Percentiles rank a stretch among this genome's conserved stretches.
Evolutionary conservation across 2,888 invertebrate species (phyloP).

Genomic region (Diarsia mendica): DNA sequence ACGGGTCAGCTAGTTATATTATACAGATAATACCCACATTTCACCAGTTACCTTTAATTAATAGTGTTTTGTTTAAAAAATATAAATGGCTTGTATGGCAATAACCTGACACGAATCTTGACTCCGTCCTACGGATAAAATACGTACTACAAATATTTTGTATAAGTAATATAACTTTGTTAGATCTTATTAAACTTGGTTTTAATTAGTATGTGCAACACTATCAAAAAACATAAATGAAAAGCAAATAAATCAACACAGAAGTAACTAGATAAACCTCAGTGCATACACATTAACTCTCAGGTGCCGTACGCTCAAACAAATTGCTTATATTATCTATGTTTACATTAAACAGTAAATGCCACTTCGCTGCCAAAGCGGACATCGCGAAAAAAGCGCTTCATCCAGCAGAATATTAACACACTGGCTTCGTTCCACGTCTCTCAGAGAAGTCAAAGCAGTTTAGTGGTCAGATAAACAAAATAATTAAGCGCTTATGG

Average conservation of each 20-base stretch:
- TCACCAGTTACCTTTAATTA: too few relatives aligned
- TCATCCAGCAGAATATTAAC: constrained; percentile 50
- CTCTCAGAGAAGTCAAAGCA: constrained; percentile 74
- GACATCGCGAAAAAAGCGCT: constrained; percentile 44
- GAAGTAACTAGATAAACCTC: constrained; percentile 4
- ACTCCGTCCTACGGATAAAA: background rate
- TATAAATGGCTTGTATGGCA: too few relatives aligned
- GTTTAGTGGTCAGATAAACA: constrained; percentile 87
- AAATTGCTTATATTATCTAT: constrained; percentile 51
- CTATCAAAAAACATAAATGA: background rate
- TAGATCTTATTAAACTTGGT: background rate
- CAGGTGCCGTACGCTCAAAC: constrained; percentile 28
- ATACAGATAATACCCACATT: too few relatives aligned
- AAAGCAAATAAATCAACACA: constrained; percentile 16
- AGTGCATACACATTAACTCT: constrained; percentile 19
- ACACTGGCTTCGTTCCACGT: constrained; percentile 71
- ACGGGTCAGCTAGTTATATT: too few relatives aligned
- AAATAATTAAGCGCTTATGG: constrained; percentile 86
- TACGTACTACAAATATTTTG: too few relatives aligned
- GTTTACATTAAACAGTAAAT: constrained; percentile 50
- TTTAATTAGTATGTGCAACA: background rate
- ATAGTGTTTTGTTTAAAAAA: too few relatives aligned
- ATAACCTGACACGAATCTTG: background rate
- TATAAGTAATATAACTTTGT: background rate
- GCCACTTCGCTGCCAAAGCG: constrained; percentile 50